Base-by-base conservation (phyloP, 2,113 vertebrate genomes). In the Neogobius melanostomus region DNA sequence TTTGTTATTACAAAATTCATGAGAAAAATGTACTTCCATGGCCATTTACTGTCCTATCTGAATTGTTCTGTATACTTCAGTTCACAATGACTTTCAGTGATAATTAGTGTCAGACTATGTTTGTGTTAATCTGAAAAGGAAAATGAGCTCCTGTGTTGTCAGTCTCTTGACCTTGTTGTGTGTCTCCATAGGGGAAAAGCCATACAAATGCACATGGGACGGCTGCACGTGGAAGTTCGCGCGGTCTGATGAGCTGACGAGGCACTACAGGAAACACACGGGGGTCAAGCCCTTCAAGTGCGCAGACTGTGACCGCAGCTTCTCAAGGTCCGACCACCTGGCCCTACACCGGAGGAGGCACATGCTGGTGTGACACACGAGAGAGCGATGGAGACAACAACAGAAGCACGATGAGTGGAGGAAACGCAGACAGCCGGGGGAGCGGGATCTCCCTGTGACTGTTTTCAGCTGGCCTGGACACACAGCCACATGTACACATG, bases 271-370 rank as follows among this genome's bases (percentile, higher is more conserved):
- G 86, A 99, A 99, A 92, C 97, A 99, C 93, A 99, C 98, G 0
- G 98, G 98, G 73, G 97, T 99, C 89, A 99, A 99, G 88, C 98
- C 98, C 80, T 99, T 99, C 93, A 99, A 99, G 93, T 99, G 98
- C 43, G 95, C 95, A 57, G 98, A 99, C 97, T 99, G 98, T 86
- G 98, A 99, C 84, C 96, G 98, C 88, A 98, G 97, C 91, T 99
- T 99, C 88, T 99, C 98, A 70, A 95, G 98, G 85, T 99, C 98
- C 8, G 98, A 99, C 89, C 98, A 99, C 89, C 92, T 98, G 93
- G 97, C 98, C 15, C 93, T 99, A 85, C 98, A 99, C 92, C 96
- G 98, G 68, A 94, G 97, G 85, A 94, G 98, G 88, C 98, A 99
- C 85, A 96, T 99, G 98, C 95, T 99, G 88, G 97, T 98, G 89